Conservation (phyloP, 2,113 vertebrate species). For the Orcinus orca region DNA sequence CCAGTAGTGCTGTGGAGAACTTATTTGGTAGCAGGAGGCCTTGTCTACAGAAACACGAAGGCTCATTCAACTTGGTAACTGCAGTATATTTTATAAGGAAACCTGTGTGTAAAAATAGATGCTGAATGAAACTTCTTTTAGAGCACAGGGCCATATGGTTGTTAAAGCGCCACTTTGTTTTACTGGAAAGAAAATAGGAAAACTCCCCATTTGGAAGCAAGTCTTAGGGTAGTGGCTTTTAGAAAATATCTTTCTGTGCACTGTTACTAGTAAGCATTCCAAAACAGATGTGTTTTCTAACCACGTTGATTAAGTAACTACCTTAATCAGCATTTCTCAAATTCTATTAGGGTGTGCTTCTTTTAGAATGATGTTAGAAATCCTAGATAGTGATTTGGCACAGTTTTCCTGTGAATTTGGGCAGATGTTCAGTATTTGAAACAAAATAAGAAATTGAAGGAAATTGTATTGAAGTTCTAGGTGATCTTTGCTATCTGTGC, state of each 20-base stretch:
- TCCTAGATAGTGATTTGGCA: background rate
- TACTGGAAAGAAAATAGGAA: constrained; percentile 65
- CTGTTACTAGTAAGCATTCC: background rate
- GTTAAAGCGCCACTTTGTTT: constrained; percentile 75
- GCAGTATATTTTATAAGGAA: constrained; percentile 61
- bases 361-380: background rate
- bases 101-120: constrained; percentile 70
- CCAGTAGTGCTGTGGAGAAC: background rate
- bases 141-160: constrained; percentile 62
- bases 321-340: constrained; percentile 36
- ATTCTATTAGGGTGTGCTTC: background rate
- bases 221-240: background rate
- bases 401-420: background rate
- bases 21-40: background rate
- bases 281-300: constrained; percentile 44
- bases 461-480: background rate
- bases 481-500: background rate
- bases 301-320: background rate
- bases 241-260: constrained; percentile 51
- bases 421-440: constrained; percentile 16
- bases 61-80: constrained; percentile 21
- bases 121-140: constrained; percentile 60
- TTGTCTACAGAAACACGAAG: constrained; percentile 35
- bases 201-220: constrained; percentile 43
- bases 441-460: background rate